phyloP scores from a whole-genome alignment of 2,888 invertebrate genomes.

The Mermis nigrescens region DNA sequence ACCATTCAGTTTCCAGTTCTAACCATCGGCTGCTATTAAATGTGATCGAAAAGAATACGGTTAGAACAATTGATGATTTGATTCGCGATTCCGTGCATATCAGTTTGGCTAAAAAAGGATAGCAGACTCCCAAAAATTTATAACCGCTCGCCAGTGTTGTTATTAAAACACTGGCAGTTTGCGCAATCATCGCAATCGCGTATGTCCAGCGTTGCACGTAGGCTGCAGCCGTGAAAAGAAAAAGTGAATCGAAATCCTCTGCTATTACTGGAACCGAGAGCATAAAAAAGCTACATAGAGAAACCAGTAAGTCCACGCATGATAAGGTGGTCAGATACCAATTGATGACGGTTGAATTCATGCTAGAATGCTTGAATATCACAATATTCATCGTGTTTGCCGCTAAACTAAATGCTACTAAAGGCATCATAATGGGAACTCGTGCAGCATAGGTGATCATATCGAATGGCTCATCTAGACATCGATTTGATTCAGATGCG shows the following conservation, averaged over 20 bases:
- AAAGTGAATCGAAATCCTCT: background rate
- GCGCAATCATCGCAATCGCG: background rate
- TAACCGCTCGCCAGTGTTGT: conserved; percentile 5
- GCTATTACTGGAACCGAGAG: conserved; percentile 5
- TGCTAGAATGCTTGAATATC: conserved; percentile 2
- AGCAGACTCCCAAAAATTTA: conserved; percentile 1
- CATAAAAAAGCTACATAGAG: conserved; percentile 3
- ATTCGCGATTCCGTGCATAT: background rate
- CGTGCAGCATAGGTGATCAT: background rate
- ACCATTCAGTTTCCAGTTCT: background rate
- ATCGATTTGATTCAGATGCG: no score
- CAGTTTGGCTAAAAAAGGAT: conserved; percentile 2
- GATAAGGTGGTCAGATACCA: conserved; percentile 7
- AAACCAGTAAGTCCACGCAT: background rate
- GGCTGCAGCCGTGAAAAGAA: background rate
- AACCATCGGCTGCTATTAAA: background rate
- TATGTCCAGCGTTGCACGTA: background rate
- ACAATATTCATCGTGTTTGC: conserved; percentile 5
- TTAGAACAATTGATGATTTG: background rate
- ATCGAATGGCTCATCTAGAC: background rate
- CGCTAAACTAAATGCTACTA: background rate
- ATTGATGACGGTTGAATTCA: conserved; percentile 5
- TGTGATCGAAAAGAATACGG: background rate
- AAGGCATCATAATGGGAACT: background rate
- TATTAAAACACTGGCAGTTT: background rate